Conservation (phyloP, 2,113 vertebrate genomes). For the Tetraodon nigroviridis region DNA sequence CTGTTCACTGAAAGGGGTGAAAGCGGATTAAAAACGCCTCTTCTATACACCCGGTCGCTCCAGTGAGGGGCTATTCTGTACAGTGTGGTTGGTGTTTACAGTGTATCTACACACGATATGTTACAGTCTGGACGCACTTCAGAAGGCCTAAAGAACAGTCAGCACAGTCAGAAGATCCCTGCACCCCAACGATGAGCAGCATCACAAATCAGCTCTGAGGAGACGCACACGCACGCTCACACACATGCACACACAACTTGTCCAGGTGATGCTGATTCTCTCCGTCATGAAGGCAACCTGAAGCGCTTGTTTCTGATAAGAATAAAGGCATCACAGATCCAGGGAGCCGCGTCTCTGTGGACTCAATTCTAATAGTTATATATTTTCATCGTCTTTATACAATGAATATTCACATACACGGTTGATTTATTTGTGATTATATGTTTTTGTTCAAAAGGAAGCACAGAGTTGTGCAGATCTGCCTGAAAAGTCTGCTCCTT, state of each 20-base stretch:
- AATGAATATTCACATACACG: conserved; percentile 62
- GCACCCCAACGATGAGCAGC: background rate
- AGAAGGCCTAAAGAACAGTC: conserved; percentile 16
- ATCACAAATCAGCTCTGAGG: background rate
- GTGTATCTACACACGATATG: conserved; percentile 77
- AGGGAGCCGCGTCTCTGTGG: conserved; percentile 43
- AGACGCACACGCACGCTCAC: background rate
- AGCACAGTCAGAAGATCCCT: background rate
- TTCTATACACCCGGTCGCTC: conserved; percentile 69
- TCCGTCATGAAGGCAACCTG: conserved; percentile 13
- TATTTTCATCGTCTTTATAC: conserved; percentile 58
- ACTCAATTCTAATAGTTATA: conserved; percentile 55
- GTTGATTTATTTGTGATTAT: conserved; percentile 53
- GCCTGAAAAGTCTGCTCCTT: conserved; percentile 36
- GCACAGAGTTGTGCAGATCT: conserved; percentile 45
- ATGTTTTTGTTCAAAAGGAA: conserved; percentile 60
- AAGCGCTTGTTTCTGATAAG: conserved; percentile 53
- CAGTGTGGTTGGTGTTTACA: conserved; percentile 73
- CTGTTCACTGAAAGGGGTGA: conserved; percentile 64
- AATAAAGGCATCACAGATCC: conserved; percentile 69
- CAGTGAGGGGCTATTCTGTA: conserved; percentile 66
- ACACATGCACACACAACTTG: background rate
- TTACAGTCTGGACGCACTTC: conserved; percentile 62
- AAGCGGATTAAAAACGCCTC: conserved; percentile 72
- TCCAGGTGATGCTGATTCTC: background rate